These are phyloP conservation scores for Spicauda simplicius DNA, from an alignment of 2,888 invertebrate species.

Conservation along the genomic window DNA sequence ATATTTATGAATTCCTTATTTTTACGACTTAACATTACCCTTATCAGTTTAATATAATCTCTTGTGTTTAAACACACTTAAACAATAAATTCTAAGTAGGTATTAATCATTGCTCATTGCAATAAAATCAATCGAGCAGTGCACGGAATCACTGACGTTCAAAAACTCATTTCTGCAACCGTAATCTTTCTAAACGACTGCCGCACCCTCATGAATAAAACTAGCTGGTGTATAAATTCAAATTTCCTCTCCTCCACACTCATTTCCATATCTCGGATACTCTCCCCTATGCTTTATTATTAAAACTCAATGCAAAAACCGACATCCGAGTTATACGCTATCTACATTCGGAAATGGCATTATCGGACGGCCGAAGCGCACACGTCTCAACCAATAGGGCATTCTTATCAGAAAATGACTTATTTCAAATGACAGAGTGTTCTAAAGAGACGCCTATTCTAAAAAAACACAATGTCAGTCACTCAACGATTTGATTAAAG, in stretches of 20 bases:
- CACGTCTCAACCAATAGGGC: constrained; percentile 85
- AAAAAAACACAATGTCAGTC: constrained; percentile 60
- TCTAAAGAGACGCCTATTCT: constrained; percentile 69
- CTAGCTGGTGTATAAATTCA: constrained; percentile 84
- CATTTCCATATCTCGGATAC: constrained; percentile 80
- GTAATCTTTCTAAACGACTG: constrained; percentile 43
- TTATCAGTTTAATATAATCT: too few species aligned
- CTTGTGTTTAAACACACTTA: too few species aligned
- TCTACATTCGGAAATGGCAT: constrained; percentile 82
- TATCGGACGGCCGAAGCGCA: constrained; percentile 78
- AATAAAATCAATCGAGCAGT: not conserved
- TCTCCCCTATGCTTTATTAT: constrained; percentile 80
- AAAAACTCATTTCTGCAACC: constrained; percentile 43
- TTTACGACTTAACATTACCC: too few species aligned
- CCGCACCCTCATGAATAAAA: constrained; percentile 78
- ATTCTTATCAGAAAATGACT: constrained; percentile 90
- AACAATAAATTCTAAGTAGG: too few species aligned
- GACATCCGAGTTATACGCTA: constrained; percentile 78
- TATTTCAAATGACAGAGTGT: constrained; percentile 88
- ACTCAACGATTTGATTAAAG: constrained; percentile 18
- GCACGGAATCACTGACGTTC: constrained; percentile 44
- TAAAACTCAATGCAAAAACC: constrained; percentile 82
- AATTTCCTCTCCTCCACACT: constrained; percentile 83
- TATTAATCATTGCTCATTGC: not conserved
- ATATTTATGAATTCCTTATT: too few species aligned